Evolutionary conservation across 2,888 invertebrate genomes (phyloP).

Genomic region (Dorcus parallelipipedus): DNA sequence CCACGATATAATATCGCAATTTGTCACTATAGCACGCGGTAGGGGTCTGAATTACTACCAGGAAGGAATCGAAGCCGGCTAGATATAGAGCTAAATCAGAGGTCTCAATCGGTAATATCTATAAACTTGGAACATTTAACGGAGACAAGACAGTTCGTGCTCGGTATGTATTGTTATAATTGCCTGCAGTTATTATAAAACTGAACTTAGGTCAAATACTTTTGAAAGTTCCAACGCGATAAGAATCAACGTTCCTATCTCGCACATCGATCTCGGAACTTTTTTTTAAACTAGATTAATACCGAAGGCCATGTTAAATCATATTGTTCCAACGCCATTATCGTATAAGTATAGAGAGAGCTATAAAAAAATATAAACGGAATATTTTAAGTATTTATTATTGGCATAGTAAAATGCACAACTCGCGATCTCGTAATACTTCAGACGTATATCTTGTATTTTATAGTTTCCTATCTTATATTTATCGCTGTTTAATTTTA

Average conservation of each 20-base stretch:
- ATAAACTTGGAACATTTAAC: slow-evolving; percentile 33
- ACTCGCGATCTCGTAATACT: no score
- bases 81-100: slow-evolving; percentile 33
- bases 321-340: not conserved
- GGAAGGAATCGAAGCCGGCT: slow-evolving; percentile 27
- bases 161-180: slow-evolving; percentile 41
- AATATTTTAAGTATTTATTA: no score
- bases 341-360: not conserved
- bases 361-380: no score
- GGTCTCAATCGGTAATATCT: slow-evolving; percentile 39
- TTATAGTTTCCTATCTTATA: no score
- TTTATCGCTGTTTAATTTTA: no score
- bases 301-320: not conserved
- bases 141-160: slow-evolving; percentile 37
- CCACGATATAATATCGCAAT: slow-evolving; percentile 33
- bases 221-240: not conserved
- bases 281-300: not conserved
- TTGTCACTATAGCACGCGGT: slow-evolving; percentile 34
- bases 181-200: slow-evolving; percentile 44
- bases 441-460: no score
- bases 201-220: slow-evolving; percentile 41
- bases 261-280: not conserved
- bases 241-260: not conserved
- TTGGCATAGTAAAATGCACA: no score
- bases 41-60: slow-evolving; percentile 30